These are phyloP conservation scores for Osmerus eperlanus DNA, from an alignment of 2,113 vertebrate genomes.

Conservation along the genomic window DNA sequence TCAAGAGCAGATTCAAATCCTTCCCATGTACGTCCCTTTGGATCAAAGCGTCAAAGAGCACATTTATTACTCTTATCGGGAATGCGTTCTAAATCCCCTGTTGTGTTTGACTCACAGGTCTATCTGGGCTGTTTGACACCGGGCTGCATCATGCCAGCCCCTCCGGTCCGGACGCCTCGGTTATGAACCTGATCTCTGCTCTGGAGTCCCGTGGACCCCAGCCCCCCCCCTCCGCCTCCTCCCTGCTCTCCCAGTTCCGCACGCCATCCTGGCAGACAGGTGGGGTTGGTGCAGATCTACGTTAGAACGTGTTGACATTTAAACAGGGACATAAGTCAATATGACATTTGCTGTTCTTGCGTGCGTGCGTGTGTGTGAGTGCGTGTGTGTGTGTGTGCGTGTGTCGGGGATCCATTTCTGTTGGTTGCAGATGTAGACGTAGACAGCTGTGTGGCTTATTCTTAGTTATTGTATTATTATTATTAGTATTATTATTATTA, in stretches of 20 bases:
- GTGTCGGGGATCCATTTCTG: no score
- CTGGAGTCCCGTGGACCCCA: constrained; percentile 90
- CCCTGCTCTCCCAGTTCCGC: constrained; percentile 93
- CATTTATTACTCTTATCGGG: not conserved
- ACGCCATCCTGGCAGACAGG: constrained; percentile 95
- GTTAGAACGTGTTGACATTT: constrained; percentile 53
- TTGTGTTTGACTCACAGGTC: constrained; percentile 64
- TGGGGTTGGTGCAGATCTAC: constrained; percentile 54
- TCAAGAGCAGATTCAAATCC: no score
- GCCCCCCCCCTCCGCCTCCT: constrained; percentile 89
- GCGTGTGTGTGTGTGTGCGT: no score
- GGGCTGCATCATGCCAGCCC: constrained; percentile 88
- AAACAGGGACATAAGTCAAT: constrained; percentile 48
- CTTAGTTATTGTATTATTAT: not conserved
- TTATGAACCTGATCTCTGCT: constrained; percentile 95
- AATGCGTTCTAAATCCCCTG: not conserved
- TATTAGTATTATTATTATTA: not conserved
- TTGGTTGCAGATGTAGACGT: no score
- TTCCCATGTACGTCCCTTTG: no score
- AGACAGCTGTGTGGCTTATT: no score
- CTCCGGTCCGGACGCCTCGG: constrained; percentile 85
- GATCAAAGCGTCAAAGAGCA: no score
- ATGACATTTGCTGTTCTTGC: constrained; percentile 50
- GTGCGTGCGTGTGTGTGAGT: constrained; percentile 11
- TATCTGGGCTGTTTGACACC: constrained; percentile 90